phyloP scores from a whole-genome alignment of 2,797 vertebrate genomes.

The Pseudochirops corinnae region DNA sequence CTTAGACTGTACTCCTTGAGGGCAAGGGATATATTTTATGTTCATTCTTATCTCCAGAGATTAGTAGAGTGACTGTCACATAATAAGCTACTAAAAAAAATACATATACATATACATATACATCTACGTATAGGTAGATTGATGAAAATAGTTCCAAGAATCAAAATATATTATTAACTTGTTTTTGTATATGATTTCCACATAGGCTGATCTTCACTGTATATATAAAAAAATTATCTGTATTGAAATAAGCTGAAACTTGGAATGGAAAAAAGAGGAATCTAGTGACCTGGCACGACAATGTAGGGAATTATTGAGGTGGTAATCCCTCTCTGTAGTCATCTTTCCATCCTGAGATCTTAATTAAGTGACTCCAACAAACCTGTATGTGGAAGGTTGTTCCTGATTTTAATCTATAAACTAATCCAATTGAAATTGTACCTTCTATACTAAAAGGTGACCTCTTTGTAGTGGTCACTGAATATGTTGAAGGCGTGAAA shows the following conservation, averaged over 20 bases:
- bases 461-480: not conserved
- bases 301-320: not conserved
- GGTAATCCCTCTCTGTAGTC: not conserved
- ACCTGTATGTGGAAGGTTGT: not conserved
- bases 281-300: not conserved
- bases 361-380: not conserved
- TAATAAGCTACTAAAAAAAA: not conserved
- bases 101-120: not conserved
- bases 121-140: not conserved
- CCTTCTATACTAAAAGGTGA: not conserved
- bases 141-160: not conserved
- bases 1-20: not conserved
- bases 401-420: not conserved
- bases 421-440: not conserved
- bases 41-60: not conserved
- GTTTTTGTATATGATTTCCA: not conserved
- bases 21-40: not conserved
- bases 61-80: not conserved
- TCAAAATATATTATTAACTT: not conserved
- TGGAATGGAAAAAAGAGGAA: not conserved
- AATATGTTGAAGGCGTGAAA: not conserved
- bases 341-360: not conserved
- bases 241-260: not conserved
- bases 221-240: not conserved
- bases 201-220: not conserved